Base-by-base conservation (phyloP, 2,888 invertebrate species). In the Anaspis maculata region DNA sequence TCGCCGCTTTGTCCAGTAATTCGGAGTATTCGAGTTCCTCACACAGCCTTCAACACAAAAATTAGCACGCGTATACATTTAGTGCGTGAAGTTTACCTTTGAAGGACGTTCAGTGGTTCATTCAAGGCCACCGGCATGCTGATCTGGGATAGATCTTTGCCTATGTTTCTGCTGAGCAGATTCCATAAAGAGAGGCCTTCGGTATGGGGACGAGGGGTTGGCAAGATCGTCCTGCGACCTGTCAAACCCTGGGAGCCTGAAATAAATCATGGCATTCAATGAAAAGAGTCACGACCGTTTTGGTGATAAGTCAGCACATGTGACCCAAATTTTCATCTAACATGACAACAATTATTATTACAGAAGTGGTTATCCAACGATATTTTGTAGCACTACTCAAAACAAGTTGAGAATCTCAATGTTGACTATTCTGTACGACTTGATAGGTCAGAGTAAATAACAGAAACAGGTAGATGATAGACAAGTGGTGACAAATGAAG, bases 101-200 rank as follows among this genome's bases (percentile, higher is more conserved):
- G 85, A 32, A 87, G 67, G 70, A 83, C 83, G 54, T 83, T 84
- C 0, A 88, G 69, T 0, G 88, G 88, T 62, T 88, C 87, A 59
- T 88, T 88, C 43, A 88, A 71, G 2, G 84, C 84, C 25, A 88
- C 86, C 1, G 87, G 88, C 85, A 87, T 85, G 39, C 85, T 85
- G 26, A 89, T 79, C 65, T 86, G 85, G 11, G 83, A 83, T 37
- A 88, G 68, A 63, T 88, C 88, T 65, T 87, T 87, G 45, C 88
- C 88, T 32, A 88, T 88, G 61, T 87, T 87, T 65, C 81, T 79
- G 57, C 79, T 79, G 2, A 84, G 67, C 35, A 84, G 69, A 66
- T 84, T 83, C 79, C 85, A 85, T n/a, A 84, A 67, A 11, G 80
- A 82, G 29, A 87, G 74, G 14, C 84, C 84, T 38, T 84, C 84